A percentile compares a stretch with the other conserved stretches of the same genome.
These are phyloP conservation scores for Blomia tropicalis DNA, from an alignment of 2,888 invertebrate genomes.

Conservation along the genomic window DNA sequence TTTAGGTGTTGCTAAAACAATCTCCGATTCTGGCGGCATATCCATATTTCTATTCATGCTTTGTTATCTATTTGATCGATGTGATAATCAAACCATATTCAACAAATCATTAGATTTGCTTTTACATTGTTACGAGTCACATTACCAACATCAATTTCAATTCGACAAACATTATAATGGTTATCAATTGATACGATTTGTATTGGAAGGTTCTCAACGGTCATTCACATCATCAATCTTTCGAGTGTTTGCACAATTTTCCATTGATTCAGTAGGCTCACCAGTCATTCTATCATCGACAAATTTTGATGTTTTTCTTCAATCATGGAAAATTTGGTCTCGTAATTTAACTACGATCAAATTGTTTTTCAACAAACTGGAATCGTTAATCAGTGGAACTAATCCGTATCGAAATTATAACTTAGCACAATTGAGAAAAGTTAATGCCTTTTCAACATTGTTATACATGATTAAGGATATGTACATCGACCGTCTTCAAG, in stretches of 20 bases:
- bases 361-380: conserved; percentile 7
- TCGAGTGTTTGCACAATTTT: conserved; percentile 16
- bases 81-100: conserved; percentile 18
- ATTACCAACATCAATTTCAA: conserved; percentile 15
- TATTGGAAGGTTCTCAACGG: not conserved
- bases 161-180: conserved; percentile 15
- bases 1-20: conserved; percentile 7
- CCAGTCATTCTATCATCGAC: conserved; percentile 13
- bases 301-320: conserved; percentile 7
- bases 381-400: not conserved
- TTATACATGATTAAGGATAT: conserved; percentile 23
- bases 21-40: conserved; percentile 25
- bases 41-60: conserved; percentile 19
- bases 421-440: conserved; percentile 19
- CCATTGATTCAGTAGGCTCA: not conserved
- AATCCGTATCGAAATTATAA: conserved; percentile 20
- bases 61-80: conserved; percentile 26
- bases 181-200: not conserved
- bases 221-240: conserved; percentile 1
- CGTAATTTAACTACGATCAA: conserved; percentile 11
- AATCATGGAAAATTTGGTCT: conserved; percentile 23
- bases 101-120: conserved; percentile 25
- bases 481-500: not conserved
- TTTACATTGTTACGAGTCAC: conserved; percentile 21
- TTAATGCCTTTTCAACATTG: conserved; percentile 11